Base-by-base conservation (phyloP, 2,888 invertebrate species). In the Cyclophora albipunctata region DNA sequence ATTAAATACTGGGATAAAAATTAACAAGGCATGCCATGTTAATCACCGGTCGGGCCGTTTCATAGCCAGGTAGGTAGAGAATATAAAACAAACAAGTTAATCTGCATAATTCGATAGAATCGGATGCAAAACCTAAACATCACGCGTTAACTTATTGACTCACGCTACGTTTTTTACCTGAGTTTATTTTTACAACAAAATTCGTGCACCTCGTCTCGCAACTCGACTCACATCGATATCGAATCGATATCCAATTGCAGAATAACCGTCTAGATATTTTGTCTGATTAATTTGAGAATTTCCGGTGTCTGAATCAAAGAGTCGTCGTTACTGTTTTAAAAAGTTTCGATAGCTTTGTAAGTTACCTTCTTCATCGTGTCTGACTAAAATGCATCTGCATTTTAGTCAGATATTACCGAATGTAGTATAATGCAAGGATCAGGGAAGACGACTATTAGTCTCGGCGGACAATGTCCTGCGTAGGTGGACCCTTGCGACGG, bases 101-200 rank as follows among this genome's bases (percentile, higher is more conserved):
- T 71, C 69, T 66, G 60, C 68, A 70, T 70, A 71, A 69, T 66
- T 61, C 58, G 64, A 74, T 73, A 71, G 73, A 75, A 71, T 75
- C 71, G 73, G 78, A 72, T 75, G 78, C 73, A 70, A 66, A 76
- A 69, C 69, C 71, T 63, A 75, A 71, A 75, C 70, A 70, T 68
- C 64, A 51, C 65, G 69, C 68, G 67, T 66, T 54, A 71, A 73
- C 62, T 69, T 75, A 72, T 74, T 74, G 73, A 73, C 66, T 77
- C 75, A 73, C 64, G 62, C 62, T 57, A 62, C 60, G 62, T 73
- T 76, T 75, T 37, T 72, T 85, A 84, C 84, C 84, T 84, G 84
- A 64, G 78, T 72, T 81, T 83, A 81, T 82, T 82, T 82, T 78
- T 72, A 64, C 67, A 77, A 73, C 69, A 75, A 73, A 75, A 73